phyloP scores from a whole-genome alignment of 2,888 invertebrate genomes.

The Habrosyne pyritoides region DNA sequence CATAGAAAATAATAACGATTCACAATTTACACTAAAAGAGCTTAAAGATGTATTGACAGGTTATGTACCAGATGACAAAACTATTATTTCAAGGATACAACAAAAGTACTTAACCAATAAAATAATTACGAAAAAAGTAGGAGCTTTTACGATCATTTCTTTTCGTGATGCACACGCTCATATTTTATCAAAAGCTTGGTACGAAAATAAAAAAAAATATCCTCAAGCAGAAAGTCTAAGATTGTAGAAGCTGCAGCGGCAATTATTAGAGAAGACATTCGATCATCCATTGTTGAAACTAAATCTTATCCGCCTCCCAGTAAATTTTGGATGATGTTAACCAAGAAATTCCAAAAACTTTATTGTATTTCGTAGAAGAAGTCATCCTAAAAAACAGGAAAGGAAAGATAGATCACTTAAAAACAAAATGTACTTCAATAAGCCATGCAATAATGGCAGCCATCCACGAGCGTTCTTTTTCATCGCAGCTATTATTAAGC shows the following conservation, averaged over 20 bases:
- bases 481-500: conserved; percentile 22
- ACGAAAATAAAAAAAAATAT: conserved; percentile 36
- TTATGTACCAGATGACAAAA: conserved; percentile 48
- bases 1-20: too few species aligned
- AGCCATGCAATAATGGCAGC: conserved; percentile 47
- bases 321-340: conserved; percentile 40
- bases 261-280: conserved; percentile 55
- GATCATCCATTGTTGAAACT: conserved; percentile 45
- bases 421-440: conserved; percentile 49
- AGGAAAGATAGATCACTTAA: conserved; percentile 34
- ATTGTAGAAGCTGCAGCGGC: conserved; percentile 55
- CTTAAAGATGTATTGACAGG: conserved; percentile 44
- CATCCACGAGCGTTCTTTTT: conserved; percentile 20
- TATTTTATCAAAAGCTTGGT: conserved; percentile 49
- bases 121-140: conserved; percentile 38
- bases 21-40: conserved; percentile 54
- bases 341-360: conserved; percentile 38
- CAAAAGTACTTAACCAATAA: conserved; percentile 41
- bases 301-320: conserved; percentile 48
- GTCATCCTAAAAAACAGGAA: conserved; percentile 41
- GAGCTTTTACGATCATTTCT: conserved; percentile 47
- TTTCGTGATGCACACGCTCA: conserved; percentile 46
- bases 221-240: conserved; percentile 20
- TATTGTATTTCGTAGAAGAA: conserved; percentile 46
- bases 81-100: conserved; percentile 42